Conservation (phyloP, 2,113 vertebrate species). For the Poicephalus meyeri region DNA sequence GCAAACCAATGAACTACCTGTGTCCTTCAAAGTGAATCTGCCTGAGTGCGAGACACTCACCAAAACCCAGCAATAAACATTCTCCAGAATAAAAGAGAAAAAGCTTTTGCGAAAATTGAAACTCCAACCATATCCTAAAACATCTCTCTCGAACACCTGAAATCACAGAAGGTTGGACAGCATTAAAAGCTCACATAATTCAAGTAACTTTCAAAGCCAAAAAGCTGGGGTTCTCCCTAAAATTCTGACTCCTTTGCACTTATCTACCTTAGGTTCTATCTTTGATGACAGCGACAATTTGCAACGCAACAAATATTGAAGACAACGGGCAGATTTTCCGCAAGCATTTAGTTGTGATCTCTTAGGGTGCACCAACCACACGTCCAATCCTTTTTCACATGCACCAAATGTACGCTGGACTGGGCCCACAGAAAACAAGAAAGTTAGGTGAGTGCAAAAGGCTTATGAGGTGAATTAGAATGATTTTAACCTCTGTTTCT, state of each 20-base stretch:
- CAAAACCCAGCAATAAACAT: background rate
- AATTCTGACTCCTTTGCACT: background rate
- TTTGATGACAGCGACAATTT: slow-evolving; percentile 7
- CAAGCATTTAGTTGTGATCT: background rate
- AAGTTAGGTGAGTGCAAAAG: background rate
- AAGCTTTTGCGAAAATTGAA: background rate
- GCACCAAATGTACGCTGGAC: background rate
- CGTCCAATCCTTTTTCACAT: rapidly evolving
- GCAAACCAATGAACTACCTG: background rate
- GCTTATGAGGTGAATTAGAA: background rate
- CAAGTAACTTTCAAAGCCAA: background rate
- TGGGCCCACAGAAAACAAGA: background rate
- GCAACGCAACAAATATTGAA: background rate
- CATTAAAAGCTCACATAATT: background rate
- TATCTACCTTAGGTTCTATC: background rate
- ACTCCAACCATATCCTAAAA: background rate
- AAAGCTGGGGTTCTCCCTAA: background rate
- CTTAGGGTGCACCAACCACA: background rate
- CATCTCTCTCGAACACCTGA: background rate
- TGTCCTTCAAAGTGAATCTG: background rate
- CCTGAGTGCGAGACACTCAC: background rate
- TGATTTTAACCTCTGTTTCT: background rate
- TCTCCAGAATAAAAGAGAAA: background rate
- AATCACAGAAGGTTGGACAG: background rate
- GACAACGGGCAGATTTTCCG: background rate